These are phyloP conservation scores for Oxygymnocypris stewartii DNA, from an alignment of 2,113 vertebrate species.

Conservation along the genomic window DNA sequence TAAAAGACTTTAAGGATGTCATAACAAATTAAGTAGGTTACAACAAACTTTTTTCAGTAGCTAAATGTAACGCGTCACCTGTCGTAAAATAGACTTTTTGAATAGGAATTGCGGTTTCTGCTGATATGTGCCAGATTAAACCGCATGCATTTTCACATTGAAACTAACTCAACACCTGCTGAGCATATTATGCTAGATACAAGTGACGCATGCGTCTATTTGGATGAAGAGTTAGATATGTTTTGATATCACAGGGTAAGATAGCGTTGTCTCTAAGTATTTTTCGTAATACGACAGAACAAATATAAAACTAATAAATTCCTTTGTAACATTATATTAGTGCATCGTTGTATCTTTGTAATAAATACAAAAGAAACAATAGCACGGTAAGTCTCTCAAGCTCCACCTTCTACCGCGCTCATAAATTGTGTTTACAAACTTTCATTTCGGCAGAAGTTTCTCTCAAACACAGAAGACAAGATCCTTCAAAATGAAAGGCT, in stretches of 20 bases:
- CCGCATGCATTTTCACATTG: not conserved
- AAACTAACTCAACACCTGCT: not conserved
- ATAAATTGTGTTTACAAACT: conserved; percentile 49
- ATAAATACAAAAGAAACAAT: not conserved
- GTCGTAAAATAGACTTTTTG: not conserved
- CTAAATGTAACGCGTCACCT: not conserved
- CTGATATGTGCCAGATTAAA: not conserved
- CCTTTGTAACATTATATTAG: not conserved
- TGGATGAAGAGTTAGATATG: not conserved
- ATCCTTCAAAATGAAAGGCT: conserved; percentile 62
- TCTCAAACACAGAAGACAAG: not conserved
- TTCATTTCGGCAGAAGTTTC: conserved; percentile 54
- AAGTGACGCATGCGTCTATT: not conserved
- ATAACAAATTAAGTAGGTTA: not conserved
- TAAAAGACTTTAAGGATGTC: not conserved
- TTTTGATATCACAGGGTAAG: not conserved
- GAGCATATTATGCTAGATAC: not conserved
- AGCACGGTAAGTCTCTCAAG: not conserved
- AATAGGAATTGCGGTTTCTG: not conserved
- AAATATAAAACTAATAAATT: not conserved
- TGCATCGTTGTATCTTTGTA: not conserved
- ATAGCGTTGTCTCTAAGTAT: not conserved
- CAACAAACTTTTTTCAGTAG: not conserved
- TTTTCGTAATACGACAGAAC: not conserved
- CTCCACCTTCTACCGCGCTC: conserved; percentile 27